Percentiles rank a stretch among this genome's conserved stretches.
Conservation (phyloP, 2,797 vertebrate genomes). For the Benthosema pterotum region DNA sequence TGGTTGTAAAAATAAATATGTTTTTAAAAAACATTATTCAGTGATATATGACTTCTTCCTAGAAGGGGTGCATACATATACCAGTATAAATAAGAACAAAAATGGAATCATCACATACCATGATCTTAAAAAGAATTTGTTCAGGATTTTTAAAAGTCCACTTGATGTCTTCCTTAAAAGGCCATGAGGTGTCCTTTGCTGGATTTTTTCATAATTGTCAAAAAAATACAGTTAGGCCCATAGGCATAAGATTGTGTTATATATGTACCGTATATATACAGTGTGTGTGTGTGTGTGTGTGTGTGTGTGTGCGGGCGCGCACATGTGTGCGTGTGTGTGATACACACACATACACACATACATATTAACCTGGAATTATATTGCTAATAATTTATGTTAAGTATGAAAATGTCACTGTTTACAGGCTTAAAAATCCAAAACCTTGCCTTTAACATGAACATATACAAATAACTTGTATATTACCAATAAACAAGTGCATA, state of each 20-base stretch:
- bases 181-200: no score
- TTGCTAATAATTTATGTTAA: not conserved
- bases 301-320: no score
- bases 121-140: slow-evolving; percentile 16
- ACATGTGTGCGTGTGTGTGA: no score
- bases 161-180: not conserved
- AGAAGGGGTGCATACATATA: not conserved
- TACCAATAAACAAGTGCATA: slow-evolving; percentile 28
- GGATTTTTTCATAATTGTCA: no score
- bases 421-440: slow-evolving; percentile 16
- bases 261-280: not conserved
- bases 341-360: no score
- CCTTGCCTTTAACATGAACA: slow-evolving; percentile 11
- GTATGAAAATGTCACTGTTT: not conserved
- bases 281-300: no score
- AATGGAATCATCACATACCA: slow-evolving; percentile 10
- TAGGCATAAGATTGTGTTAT: no score
- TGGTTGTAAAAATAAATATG: no score
- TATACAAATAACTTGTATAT: slow-evolving; percentile 26
- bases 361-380: slow-evolving; percentile 28
- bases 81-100: slow-evolving; percentile 19
- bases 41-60: not conserved
- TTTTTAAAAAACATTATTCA: no score
- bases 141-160: slow-evolving; percentile 11
- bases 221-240: no score